Evolutionary conservation across 2,797 vertebrate genomes (phyloP).

Genomic region (Caiman crocodilus): DNA sequence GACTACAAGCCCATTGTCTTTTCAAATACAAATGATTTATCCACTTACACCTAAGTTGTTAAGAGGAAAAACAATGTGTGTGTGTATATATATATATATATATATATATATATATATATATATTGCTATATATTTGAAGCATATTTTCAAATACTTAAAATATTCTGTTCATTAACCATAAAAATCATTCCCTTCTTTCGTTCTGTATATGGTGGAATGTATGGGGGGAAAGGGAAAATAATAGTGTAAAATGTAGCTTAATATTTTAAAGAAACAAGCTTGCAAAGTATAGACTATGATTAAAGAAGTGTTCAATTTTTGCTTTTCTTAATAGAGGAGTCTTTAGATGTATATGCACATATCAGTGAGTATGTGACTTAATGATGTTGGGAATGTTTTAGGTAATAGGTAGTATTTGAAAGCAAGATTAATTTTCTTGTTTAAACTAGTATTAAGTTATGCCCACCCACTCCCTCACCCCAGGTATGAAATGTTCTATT

Average conservation of each 20-base stretch:
- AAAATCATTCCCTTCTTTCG: not conserved
- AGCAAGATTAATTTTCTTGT: constrained; percentile 9
- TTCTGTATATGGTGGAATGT: not conserved
- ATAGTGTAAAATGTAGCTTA: constrained; percentile 13
- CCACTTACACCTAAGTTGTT: constrained; percentile 74
- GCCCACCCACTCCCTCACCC: no score
- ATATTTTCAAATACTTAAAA: constrained; percentile 21
- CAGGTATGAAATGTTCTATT: not conserved
- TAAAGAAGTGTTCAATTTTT: not conserved
- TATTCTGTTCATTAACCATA: not conserved
- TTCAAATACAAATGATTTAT: constrained; percentile 79
- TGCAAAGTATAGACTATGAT: not conserved
- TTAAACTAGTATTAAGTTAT: not conserved
- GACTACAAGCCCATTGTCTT: constrained; percentile 83
- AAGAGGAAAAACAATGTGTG: constrained; percentile 68
- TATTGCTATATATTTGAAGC: constrained; percentile 27
- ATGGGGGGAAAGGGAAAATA: not conserved
- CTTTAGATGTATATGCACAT: not conserved
- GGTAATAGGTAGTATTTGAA: not conserved
- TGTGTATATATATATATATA: no score
- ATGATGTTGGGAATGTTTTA: not conserved
- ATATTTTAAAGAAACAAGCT: constrained; percentile 22
- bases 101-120: no score
- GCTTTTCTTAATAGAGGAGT: not conserved
- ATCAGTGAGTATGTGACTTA: not conserved